A percentile compares a stretch with the other conserved stretches of the same genome.
phyloP scores from a whole-genome alignment of 2,888 invertebrate species.

The Drosophila borborema region DNA sequence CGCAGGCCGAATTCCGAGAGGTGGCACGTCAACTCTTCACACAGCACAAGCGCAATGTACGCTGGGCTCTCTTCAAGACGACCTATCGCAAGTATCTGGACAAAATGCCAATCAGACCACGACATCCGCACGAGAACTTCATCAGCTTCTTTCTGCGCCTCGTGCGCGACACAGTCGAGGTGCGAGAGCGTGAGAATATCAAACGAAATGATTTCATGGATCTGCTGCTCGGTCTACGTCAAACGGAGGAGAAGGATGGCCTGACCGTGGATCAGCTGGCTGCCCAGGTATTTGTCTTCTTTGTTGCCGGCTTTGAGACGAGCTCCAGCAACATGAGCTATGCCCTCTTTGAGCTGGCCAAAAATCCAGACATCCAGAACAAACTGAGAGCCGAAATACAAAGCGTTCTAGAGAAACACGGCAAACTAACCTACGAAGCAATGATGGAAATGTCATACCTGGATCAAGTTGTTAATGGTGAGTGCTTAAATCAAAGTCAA shows the following conservation, averaged over 20 bases:
- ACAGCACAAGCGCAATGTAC: conserved; percentile 19
- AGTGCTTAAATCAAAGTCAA: conserved; percentile 4
- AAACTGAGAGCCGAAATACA: conserved; percentile 85
- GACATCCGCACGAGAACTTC: not conserved
- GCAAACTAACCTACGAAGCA: conserved; percentile 85
- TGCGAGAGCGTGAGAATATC: conserved; percentile 64
- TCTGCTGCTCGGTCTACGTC: conserved; percentile 70
- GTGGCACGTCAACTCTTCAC: conserved; percentile 54
- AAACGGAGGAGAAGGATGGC: conserved; percentile 48
- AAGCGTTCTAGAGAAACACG: conserved; percentile 79
- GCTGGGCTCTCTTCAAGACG: conserved; percentile 56
- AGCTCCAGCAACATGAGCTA: conserved; percentile 86
- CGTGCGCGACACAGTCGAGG: conserved; percentile 65
- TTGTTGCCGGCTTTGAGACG: conserved; percentile 87
- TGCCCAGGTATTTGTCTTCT: conserved; percentile 87
- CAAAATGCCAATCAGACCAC: conserved; percentile 18
- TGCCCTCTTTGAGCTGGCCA: conserved; percentile 86
- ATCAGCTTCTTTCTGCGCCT: conserved; percentile 62
- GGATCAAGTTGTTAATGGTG: conserved; percentile 85
- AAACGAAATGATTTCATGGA: conserved; percentile 76
- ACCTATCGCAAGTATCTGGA: conserved; percentile 31
- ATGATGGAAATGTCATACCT: conserved; percentile 86
- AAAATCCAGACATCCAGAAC: conserved; percentile 85
- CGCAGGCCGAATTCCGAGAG: conserved; percentile 81
- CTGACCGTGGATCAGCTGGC: conserved; percentile 85